Evolutionary conservation across 1,140 invertebrate genomes (phyloP).

Genomic region (Ericerus pela): DNA sequence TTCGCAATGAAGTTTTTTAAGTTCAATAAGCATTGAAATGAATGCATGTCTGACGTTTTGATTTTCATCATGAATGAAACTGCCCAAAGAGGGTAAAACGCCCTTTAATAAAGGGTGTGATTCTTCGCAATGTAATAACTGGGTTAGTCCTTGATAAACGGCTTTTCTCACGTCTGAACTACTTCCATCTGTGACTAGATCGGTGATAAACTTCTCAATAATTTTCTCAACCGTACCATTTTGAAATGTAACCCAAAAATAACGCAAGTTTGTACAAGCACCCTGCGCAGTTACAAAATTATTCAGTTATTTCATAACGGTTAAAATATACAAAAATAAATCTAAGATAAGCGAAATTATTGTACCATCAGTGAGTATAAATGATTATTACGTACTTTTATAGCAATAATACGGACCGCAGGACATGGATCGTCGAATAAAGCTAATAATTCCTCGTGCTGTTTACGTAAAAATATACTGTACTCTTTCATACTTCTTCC

Average conservation of each 20-base stretch:
- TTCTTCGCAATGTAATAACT: constrained; percentile 15
- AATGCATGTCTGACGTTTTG: constrained; percentile 22
- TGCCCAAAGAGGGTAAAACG: constrained; percentile 17
- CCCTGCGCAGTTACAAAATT: too few relatives aligned
- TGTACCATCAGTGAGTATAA: constrained; percentile 1
- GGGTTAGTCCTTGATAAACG: constrained; percentile 19
- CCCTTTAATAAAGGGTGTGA: constrained; percentile 12
- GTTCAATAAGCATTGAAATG: constrained; percentile 18
- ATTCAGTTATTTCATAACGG: too few relatives aligned
- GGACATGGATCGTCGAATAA: constrained; percentile 22
- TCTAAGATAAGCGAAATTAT: too few relatives aligned
- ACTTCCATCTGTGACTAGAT: constrained; percentile 19
- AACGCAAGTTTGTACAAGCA: constrained; percentile 13
- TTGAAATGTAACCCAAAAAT: constrained; percentile 17
- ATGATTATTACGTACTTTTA: constrained; percentile 18
- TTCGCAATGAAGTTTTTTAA: constrained; percentile 16
- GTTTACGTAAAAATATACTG: constrained; percentile 18
- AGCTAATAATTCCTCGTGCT: constrained; percentile 21
- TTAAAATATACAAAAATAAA: too few relatives aligned
- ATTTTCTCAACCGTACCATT: constrained; percentile 16
- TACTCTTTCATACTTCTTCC: constrained; percentile 14
- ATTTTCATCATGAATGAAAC: constrained; percentile 22
- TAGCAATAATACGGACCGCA: constrained; percentile 21
- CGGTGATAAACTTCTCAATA: constrained; percentile 15
- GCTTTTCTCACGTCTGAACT: constrained; percentile 16